Evolutionary conservation across 2,888 invertebrate species (phyloP), one percentile per base, ranked within the genome.

Genomic region (Cryptophagus acutangulus): DNA sequence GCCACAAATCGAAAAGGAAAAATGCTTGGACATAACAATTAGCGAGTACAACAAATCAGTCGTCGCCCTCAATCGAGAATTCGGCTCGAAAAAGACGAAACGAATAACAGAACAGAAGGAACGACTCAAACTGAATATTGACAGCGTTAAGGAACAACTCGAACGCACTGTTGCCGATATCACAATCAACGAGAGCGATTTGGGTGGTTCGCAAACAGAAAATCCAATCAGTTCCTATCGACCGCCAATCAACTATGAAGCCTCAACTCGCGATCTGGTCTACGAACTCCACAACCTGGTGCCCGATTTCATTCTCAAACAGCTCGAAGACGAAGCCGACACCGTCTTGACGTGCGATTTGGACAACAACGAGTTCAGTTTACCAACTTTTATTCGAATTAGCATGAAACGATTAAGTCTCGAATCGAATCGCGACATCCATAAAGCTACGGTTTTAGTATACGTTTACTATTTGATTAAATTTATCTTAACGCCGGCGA

Each of bases 51-150:
- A 49, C 8, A 51, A 49, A 18, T 46, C 61, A 6, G 29, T 54
- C 15, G 45, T 46, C 14, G 73, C 73, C 36, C 62, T 82, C 1
- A 77, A 77, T 33, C 76, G 78, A 52, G 73, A 78, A 48, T 82
- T 82, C 55, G 82, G 81, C 1, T 81, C 81, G 0, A 82, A 82
- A 48, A 76, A 72, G 54, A 69, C 70, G 1, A 81, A 77, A 57
- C 64, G 78, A 49, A 63, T 65, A 33, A 74, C 77, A 43, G 81
- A 81, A 50, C 79, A 79, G n/a, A 62, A 60, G 1, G 79, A 81
- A 55, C 74, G 73, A 56, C 58, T 80, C 35, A 76, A 77, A 57
- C 65, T 78, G 1, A 76, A 80, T 45, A 69, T 78, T 1, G 70
- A 76, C 10, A 72, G 74, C 0, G 75, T 79, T 0, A 74, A 74